Evolutionary conservation across 2,113 vertebrate genomes (phyloP).

Genomic region (Clarias batrachus): DNA sequence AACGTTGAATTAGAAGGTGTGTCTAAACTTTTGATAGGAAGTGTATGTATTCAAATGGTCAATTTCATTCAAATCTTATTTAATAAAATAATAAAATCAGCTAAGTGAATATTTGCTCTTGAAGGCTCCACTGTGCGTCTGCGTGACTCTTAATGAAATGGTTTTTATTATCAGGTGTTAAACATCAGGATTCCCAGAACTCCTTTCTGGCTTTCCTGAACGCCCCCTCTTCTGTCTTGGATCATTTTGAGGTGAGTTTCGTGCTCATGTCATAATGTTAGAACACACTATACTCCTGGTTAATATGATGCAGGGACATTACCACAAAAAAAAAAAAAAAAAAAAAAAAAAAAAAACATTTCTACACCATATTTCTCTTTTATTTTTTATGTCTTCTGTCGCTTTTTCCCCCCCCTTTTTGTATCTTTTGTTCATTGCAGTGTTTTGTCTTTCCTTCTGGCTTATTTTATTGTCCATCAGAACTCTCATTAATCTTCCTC

Average conservation of each 20-base stretch:
- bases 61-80: background rate
- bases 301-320: background rate
- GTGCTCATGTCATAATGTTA: background rate
- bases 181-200: constrained; percentile 99
- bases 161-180: constrained; percentile 83
- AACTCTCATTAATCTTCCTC: background rate
- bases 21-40: no score
- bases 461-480: background rate
- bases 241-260: constrained; percentile 94
- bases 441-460: background rate
- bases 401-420: background rate
- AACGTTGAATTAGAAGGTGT: no score
- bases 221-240: constrained; percentile 90
- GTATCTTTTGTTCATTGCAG: background rate
- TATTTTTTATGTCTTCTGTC: background rate
- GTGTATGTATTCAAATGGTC: background rate
- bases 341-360: no score
- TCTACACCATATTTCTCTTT: background rate
- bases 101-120: background rate
- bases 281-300: background rate
- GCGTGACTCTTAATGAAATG: constrained; percentile 34
- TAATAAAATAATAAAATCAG: background rate
- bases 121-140: background rate
- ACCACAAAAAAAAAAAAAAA: no score
- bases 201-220: constrained; percentile 99